Percentiles rank a stretch among this genome's conserved stretches.
phyloP scores from a whole-genome alignment of 2,888 invertebrate species.

The Tromatobia lineatoria region DNA sequence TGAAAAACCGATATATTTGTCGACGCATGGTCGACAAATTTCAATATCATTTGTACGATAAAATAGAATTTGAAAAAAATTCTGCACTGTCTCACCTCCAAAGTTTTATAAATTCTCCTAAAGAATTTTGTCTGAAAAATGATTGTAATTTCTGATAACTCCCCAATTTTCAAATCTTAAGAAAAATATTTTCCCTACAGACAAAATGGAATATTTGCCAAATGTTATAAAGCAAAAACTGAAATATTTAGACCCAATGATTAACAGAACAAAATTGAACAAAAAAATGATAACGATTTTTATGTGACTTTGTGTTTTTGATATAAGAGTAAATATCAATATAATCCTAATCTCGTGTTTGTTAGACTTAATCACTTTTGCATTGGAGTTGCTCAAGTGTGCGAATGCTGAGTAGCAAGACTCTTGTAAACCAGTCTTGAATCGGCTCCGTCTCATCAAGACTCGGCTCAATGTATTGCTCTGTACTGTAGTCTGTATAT shows the following conservation, averaged over 20 bases:
- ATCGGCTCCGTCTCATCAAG: constrained; percentile 15
- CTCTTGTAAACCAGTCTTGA: constrained; percentile 11
- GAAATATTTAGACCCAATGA: neutral
- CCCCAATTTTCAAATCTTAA: no score
- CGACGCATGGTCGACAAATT: no score
- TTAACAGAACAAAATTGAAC: neutral
- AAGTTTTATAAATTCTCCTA: no score
- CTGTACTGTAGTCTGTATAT: neutral
- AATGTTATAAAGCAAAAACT: neutral
- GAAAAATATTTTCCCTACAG: no score
- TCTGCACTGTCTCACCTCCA: no score
- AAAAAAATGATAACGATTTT: neutral
- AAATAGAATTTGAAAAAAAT: no score
- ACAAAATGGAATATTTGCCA: neutral
- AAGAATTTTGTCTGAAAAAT: no score
- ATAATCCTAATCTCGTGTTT: neutral
- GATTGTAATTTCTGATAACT: no score
- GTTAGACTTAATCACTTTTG: neutral
- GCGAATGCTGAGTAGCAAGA: neutral
- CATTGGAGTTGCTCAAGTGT: neutral
- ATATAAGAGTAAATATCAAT: neutral
- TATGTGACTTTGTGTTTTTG: neutral
- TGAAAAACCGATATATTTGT: no score
- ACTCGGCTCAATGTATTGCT: constrained; percentile 3
- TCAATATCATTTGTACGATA: no score